phyloP scores from a whole-genome alignment of 2,113 vertebrate genomes.

The Neotragus moschatus region DNA sequence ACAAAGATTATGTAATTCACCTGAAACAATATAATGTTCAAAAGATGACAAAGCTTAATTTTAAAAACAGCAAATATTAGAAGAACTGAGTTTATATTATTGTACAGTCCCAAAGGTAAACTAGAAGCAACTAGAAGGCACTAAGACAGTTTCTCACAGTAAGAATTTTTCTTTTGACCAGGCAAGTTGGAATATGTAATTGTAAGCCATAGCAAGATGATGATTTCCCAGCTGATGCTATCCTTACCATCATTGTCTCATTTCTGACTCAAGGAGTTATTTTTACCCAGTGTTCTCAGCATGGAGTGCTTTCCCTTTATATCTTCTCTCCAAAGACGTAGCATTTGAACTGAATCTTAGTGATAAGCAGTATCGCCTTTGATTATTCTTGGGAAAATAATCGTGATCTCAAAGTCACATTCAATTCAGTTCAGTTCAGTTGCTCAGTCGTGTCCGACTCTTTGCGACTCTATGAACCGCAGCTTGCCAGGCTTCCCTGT shows the following conservation, averaged over 20 bases:
- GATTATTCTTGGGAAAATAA: not conserved
- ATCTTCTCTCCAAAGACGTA: not conserved
- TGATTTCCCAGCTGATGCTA: not conserved
- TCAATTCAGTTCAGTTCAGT: not conserved
- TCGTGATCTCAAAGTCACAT: not conserved
- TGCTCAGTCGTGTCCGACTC: rapidly evolving
- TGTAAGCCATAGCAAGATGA: not conserved
- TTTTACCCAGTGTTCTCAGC: not conserved
- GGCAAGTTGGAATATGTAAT: not conserved
- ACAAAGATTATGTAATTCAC: not conserved
- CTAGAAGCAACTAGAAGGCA: not conserved
- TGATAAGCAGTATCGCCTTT: not conserved
- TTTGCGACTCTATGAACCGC: not conserved
- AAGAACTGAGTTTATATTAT: not conserved
- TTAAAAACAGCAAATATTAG: not conserved
- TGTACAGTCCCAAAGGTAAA: not conserved
- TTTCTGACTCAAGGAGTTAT: not conserved
- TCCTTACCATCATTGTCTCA: not conserved
- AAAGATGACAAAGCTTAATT: not conserved
- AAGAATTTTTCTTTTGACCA: not conserved
- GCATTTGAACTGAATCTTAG: not conserved
- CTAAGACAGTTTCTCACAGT: not conserved
- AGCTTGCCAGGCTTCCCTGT: not conserved
- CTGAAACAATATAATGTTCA: not conserved
- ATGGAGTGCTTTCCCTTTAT: not conserved